Percentiles rank a stretch among this genome's conserved stretches.
Evolutionary conservation across 1,140 invertebrate genomes (phyloP).

Genomic region (Sitobion miscanthi): DNA sequence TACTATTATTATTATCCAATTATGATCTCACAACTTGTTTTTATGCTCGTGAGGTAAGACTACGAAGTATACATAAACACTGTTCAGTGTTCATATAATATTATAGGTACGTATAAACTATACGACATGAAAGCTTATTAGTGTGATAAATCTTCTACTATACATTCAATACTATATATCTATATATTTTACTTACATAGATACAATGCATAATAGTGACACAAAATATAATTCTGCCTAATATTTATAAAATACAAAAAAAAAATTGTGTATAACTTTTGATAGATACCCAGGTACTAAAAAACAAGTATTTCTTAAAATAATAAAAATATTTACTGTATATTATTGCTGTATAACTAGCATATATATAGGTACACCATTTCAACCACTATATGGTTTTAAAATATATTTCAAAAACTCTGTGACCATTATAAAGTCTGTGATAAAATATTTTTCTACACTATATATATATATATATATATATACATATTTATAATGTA

Average conservation of each 20-base stretch:
- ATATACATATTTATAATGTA: slow-evolving; percentile 20
- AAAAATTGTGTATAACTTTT: background rate
- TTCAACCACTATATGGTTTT: slow-evolving; percentile 19
- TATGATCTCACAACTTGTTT: slow-evolving; percentile 47
- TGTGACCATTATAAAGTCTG: slow-evolving; percentile 28
- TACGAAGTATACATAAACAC: background rate
- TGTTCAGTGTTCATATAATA: background rate
- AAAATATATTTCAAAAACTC: slow-evolving; percentile 17
- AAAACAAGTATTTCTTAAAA: background rate
- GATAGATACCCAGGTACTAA: background rate
- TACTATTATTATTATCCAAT: slow-evolving; percentile 45
- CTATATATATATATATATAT: background rate
- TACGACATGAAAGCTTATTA: background rate
- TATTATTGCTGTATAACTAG: background rate
- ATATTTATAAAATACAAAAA: background rate
- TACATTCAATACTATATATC: background rate
- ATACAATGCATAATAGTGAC: background rate
- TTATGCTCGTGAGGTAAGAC: background rate
- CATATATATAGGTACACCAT: background rate
- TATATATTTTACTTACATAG: background rate
- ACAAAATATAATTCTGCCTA: background rate
- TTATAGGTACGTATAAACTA: background rate
- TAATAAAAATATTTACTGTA: background rate
- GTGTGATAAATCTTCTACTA: background rate
- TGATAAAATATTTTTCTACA: slow-evolving; percentile 52